These are phyloP conservation scores for Bufotes viridis DNA, from an alignment of 2,797 vertebrate species.

Conservation along the genomic window DNA sequence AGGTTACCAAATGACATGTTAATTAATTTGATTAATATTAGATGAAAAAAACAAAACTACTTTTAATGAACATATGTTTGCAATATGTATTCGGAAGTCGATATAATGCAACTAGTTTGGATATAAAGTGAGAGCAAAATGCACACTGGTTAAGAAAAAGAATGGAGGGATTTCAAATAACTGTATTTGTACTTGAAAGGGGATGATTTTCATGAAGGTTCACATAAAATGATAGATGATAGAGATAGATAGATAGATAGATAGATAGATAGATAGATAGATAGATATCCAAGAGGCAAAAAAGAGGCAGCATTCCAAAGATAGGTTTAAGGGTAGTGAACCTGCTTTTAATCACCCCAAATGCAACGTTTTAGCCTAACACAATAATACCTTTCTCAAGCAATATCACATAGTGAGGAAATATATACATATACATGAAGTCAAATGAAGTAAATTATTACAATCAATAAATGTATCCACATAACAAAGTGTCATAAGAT, in stretches of 20 bases:
- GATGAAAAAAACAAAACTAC: slow-evolving; percentile 49
- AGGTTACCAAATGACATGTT: slow-evolving; percentile 56
- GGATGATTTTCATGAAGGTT: too few species aligned
- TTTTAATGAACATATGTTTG: slow-evolving; percentile 56
- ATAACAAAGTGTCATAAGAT: too few species aligned
- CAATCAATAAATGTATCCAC: too few species aligned
- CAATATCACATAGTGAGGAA: too few species aligned
- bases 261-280: background rate
- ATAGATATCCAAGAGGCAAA: background rate
- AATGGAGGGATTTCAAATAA: background rate
- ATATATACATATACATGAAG: too few species aligned
- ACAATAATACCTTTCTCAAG: too few species aligned
- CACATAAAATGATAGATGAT: too few species aligned
- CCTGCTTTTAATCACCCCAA: too few species aligned
- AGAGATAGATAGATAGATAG: background rate
- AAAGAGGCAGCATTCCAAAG: too few species aligned
- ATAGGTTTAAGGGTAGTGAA: too few species aligned
- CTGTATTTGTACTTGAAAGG: background rate
- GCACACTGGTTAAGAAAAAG: background rate
- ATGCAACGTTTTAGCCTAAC: too few species aligned
- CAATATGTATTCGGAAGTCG: slow-evolving; percentile 52
- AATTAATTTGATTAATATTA: slow-evolving; percentile 61
- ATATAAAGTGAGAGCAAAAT: background rate
- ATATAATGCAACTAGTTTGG: slow-evolving; percentile 39
- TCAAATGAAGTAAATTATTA: too few species aligned